phyloP scores from a whole-genome alignment of 2,797 vertebrate species.

The Halcyon smyrnensis region DNA sequence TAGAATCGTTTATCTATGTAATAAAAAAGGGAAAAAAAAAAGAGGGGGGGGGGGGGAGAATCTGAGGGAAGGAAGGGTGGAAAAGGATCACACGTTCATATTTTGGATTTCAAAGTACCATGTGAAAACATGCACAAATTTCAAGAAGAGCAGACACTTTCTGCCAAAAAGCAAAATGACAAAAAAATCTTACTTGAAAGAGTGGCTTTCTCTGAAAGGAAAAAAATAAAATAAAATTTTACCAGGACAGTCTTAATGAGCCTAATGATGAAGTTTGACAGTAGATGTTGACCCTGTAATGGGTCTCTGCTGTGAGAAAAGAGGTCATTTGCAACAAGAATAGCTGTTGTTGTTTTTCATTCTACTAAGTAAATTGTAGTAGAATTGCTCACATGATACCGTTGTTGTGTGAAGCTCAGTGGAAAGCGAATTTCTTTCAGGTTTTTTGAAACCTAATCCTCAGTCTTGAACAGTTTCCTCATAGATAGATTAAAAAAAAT shows the following conservation, averaged over 20 bases:
- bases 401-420: neutral
- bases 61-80: neutral
- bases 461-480: neutral
- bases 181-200: neutral
- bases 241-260: conserved; percentile 19
- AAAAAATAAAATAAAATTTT: neutral
- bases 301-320: conserved; percentile 3
- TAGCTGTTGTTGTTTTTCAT: conserved; percentile 11
- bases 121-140: neutral
- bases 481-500: neutral
- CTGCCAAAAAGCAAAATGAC: neutral
- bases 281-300: conserved; percentile 14
- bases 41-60: too few species aligned
- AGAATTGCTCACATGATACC: neutral
- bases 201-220: neutral
- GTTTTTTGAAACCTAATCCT: neutral
- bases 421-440: neutral
- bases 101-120: neutral
- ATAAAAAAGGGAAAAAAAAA: neutral
- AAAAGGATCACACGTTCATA: neutral
- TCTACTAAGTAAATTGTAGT: neutral
- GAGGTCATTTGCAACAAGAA: neutral
- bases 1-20: neutral
- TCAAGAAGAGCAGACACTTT: neutral
- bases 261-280: neutral